These are phyloP conservation scores for Danionella dracula DNA, from an alignment of 2,797 vertebrate species.

Conservation along the genomic window DNA sequence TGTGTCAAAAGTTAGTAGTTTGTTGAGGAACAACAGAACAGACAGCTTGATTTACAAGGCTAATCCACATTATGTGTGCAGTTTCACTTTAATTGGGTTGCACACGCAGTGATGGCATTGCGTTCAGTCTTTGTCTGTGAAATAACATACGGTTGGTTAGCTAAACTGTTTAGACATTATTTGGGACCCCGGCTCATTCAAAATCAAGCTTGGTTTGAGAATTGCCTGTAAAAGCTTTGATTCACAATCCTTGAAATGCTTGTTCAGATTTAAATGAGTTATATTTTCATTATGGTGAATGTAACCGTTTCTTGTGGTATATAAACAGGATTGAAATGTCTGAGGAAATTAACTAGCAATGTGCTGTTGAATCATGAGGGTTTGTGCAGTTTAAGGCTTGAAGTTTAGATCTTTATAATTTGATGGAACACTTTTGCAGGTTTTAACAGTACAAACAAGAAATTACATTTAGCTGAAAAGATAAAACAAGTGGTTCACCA, in stretches of 20 bases:
- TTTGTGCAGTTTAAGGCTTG: not conserved
- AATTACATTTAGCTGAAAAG: no score
- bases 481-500: no score
- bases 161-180: constrained; percentile 33
- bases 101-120: constrained; percentile 15
- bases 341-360: not conserved
- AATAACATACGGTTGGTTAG: constrained; percentile 2
- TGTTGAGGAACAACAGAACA: constrained; percentile 3
- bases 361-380: not conserved
- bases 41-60: constrained; percentile 26
- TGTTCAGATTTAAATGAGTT: constrained; percentile 12
- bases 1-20: not conserved
- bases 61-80: constrained; percentile 13
- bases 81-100: constrained; percentile 29
- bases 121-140: constrained; percentile 28
- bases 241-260: not conserved
- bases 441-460: no score
- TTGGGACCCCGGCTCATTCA: not conserved
- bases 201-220: constrained; percentile 8
- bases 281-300: not conserved
- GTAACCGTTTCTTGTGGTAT: not conserved
- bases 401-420: no score
- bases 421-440: no score
- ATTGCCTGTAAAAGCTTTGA: not conserved
- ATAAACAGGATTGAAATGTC: not conserved